Evolutionary conservation across 2,113 vertebrate genomes (phyloP), one percentile per base, ranked within the genome.

Genomic region (Enhydra lutris): DNA sequence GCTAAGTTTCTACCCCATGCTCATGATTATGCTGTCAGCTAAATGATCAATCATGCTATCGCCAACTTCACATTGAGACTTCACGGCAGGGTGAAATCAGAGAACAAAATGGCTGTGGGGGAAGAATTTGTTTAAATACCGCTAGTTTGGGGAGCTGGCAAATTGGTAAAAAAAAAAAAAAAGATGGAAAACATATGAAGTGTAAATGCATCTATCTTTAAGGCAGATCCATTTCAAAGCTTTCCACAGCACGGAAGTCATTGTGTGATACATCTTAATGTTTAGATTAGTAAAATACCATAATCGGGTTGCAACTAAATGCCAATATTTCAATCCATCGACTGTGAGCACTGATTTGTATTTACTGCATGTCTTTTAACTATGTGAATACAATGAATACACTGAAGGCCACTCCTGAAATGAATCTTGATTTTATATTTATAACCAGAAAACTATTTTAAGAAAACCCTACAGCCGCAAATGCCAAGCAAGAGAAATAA

Each of bases 241-340:
- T 96, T 96, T 92, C 90, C 97, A 97, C 83, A 94, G 78, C 59
- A 94, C 67, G 50, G 69, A 98, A 98, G 98, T 98, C 97, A 98
- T 96, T 97, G 94, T 42, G 80, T 97, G 80, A 95, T 76, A 76
- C 80, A 96, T 95, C 86, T 96, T 92, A 96, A 59, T 94, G 87
- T 96, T 97, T 97, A 97, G 71, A 93, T 42, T 63, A 79, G 91
- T 79, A 95, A 98, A 97, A 96, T 61, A 95, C 83, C 97, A 80
- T 92, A 97, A 98, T 98, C 88, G 78, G 42, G 59, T 92, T 94
- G 78, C 39, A 31, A 98, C 96, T 97, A 94, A 98, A 98, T 98
- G 95, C 93, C 97, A 98, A 97, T 97, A 97, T 89, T 98, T 98
- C 95, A 97, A 80, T 93, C 93, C 97, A 98, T 98, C 80, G 10